Conservation (phyloP, 2,113 vertebrate genomes). For the Oryzias celebensis region DNA sequence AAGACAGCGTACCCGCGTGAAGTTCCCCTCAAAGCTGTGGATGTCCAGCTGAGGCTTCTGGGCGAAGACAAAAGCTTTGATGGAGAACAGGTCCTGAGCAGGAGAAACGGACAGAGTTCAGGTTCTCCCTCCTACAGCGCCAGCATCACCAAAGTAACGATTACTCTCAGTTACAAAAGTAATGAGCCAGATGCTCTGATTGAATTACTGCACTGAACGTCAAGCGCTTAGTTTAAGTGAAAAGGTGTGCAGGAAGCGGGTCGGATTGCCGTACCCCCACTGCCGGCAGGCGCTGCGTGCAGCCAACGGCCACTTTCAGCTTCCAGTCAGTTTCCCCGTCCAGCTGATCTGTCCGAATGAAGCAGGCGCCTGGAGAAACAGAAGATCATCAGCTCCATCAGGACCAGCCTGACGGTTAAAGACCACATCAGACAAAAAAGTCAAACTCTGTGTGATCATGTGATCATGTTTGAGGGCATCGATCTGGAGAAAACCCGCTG, state of each 20-base stretch:
- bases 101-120: not conserved
- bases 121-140: slow-evolving; percentile 84
- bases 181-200: too few species aligned
- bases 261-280: slow-evolving; percentile 82
- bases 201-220: too few species aligned
- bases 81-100: slow-evolving; percentile 93
- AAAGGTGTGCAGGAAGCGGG: too few species aligned
- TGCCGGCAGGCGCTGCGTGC: slow-evolving; percentile 91
- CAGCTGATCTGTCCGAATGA: slow-evolving; percentile 95
- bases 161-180: too few species aligned
- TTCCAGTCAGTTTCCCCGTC: slow-evolving; percentile 99
- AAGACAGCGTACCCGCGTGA: slow-evolving; percentile 84
- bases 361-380: slow-evolving; percentile 84
- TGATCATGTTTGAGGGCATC: too few species aligned
- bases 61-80: slow-evolving; percentile 90
- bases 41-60: slow-evolving; percentile 97
- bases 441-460: too few species aligned
- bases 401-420: too few species aligned
- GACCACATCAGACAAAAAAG: too few species aligned
- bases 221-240: too few species aligned
- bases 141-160: slow-evolving; percentile 61
- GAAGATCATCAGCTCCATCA: not conserved
- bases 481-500: too few species aligned
- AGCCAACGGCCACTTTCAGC: slow-evolving; percentile 90
- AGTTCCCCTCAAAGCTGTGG: slow-evolving; percentile 97